Conservation (phyloP, 2,113 vertebrate genomes). For the Sturnus vulgaris region DNA sequence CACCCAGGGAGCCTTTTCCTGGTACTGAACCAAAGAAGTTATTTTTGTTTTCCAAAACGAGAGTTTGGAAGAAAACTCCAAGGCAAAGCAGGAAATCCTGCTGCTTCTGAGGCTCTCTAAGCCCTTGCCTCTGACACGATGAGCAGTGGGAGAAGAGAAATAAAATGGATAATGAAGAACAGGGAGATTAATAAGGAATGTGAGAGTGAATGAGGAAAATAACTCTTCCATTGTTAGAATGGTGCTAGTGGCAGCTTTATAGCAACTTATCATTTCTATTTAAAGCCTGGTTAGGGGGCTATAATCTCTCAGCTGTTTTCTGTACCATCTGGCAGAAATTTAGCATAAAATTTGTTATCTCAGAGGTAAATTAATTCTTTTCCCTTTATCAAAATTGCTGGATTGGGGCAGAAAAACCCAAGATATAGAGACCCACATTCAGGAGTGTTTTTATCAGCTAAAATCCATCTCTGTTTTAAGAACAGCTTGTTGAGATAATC, state of each 20-base stretch:
- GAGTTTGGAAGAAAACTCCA: neutral
- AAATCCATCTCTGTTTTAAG: neutral
- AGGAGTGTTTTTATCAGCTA: neutral
- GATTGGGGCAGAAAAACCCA: neutral
- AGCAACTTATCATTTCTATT: conserved; percentile 26
- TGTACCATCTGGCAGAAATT: conserved; percentile 45
- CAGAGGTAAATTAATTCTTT: conserved; percentile 15
- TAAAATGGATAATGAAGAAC: neutral
- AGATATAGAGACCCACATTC: neutral
- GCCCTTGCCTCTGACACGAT: neutral
- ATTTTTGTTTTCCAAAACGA: neutral
- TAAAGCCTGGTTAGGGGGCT: conserved; percentile 41
- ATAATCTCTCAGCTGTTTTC: conserved; percentile 34
- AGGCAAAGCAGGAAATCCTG: neutral
- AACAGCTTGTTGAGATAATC: neutral
- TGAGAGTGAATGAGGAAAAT: neutral
- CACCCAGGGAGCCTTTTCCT: neutral
- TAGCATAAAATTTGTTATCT: conserved; percentile 51
- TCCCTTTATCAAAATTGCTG: neutral
- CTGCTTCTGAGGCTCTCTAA: neutral
- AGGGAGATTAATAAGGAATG: neutral
- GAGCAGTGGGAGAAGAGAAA: neutral
- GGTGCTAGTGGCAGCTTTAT: conserved; percentile 8
- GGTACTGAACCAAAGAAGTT: neutral
- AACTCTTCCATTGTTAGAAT: conserved; percentile 25